Evolutionary conservation across 2,113 vertebrate species (phyloP).

Genomic region (Saiga tatarica): DNA sequence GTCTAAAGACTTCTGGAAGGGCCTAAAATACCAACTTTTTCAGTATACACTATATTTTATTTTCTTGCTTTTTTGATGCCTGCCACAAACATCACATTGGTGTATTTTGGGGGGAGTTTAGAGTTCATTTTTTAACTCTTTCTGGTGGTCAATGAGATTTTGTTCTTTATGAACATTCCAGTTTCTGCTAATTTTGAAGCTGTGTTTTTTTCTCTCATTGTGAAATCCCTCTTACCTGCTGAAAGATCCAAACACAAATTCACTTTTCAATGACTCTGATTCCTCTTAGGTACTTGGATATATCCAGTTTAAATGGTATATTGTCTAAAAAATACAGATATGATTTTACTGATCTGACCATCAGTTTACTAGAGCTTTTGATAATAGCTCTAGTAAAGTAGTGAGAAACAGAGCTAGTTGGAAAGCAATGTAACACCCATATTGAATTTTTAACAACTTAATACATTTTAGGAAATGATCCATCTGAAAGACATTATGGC

Average conservation of each 20-base stretch:
- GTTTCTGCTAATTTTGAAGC: background rate
- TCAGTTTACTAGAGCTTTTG: background rate
- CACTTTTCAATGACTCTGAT: background rate
- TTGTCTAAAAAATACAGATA: background rate
- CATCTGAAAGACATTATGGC: constrained; percentile 66
- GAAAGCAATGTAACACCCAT: constrained; percentile 45
- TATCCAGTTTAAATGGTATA: background rate
- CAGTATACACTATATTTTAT: background rate
- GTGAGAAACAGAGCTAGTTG: constrained; percentile 31
- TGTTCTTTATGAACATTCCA: background rate
- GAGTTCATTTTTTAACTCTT: background rate
- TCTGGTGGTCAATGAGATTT: background rate
- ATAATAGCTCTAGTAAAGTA: constrained; percentile 12
- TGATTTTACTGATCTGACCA: background rate
- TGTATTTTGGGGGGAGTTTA: background rate
- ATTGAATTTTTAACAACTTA: constrained; percentile 70
- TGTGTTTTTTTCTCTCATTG: background rate
- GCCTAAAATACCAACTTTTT: background rate
- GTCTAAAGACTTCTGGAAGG: background rate
- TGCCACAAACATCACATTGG: background rate
- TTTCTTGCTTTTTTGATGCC: background rate
- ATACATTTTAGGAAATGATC: constrained; percentile 73
- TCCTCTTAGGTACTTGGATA: background rate
- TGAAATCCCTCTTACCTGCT: background rate
- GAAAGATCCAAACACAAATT: background rate